These are phyloP conservation scores for Conus betulinus DNA, from an alignment of 1,140 invertebrate species.

Conservation along the genomic window DNA sequence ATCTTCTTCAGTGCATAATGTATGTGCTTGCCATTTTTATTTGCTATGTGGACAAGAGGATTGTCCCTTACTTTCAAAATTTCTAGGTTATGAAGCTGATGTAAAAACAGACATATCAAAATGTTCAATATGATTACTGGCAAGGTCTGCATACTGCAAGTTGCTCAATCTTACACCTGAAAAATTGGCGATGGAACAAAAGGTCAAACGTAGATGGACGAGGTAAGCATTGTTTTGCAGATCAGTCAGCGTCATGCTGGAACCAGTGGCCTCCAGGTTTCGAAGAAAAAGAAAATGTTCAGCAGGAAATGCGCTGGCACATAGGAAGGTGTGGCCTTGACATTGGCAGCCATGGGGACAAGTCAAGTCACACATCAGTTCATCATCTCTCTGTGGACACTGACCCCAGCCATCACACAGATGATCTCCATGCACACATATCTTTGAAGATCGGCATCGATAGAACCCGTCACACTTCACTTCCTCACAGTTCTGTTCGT, in stretches of 20 bases:
- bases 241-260: no score
- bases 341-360: no score
- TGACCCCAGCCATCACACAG: no score
- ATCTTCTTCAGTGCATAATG: background rate
- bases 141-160: conserved; percentile 15
- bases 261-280: background rate
- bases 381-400: no score
- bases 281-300: background rate
- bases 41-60: background rate
- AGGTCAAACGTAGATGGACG: background rate
- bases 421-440: no score
- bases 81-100: conserved; percentile 11
- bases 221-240: no score
- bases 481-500: no score
- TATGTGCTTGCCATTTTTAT: background rate
- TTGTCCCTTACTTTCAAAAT: conserved; percentile 21
- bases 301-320: no score
- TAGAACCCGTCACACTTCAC: no score
- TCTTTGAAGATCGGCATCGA: no score
- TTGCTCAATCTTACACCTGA: background rate
- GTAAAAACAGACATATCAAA: conserved; percentile 16
- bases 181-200: conserved; percentile 7
- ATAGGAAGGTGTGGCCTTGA: no score
- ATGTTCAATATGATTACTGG: conserved; percentile 18
- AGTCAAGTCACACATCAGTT: no score